Base-by-base conservation (phyloP, 2,797 vertebrate species). In the Lophura swinhoii region DNA sequence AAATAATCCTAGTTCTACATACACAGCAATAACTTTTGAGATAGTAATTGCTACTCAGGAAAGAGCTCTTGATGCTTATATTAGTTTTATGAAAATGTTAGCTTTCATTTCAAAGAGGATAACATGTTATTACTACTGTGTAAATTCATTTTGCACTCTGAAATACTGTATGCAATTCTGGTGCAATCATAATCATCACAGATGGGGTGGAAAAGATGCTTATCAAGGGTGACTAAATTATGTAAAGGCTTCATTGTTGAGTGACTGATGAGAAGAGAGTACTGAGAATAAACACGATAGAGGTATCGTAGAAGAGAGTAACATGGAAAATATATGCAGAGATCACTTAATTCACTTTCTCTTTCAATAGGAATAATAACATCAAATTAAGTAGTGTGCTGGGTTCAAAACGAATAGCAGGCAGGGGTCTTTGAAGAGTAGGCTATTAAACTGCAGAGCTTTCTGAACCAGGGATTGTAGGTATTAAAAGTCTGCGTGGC, bases 11-110 rank as follows among this genome's bases (percentile, higher is more conserved):
- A 33, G 39, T 84, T 95, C 90, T 88, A 64, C 39, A 29, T 76
- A 37, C 17, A 28, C 31, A 51, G 68, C 81, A 88, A n/a, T 90
- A 93, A 88, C 70, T 90, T 94, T 39, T 93, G 84, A 90, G 74
- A 59, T 26, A 56, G 60, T 88, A 95, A 96, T 90, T 94, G 86
- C 71, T 84, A 41, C 60, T 91, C 48, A 53, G 56, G 68, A 93
- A 94, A 74, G 81, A 91, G 74, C 71, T 90, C 68, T 87, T 76
- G 64, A 73, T 90, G 84, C 43, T 78, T 88, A 2, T 73, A 63
- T 95, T 87, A 82, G 53, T 88, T 82, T 91, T 76, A 82, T 79
- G 71, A 93, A 95, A 93, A 82, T 73, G 46, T 56, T 93, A 88
- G 64, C 68, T 90, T 88, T 91, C 41, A 43, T 93, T 94, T 95